Evolutionary conservation across 1,140 invertebrate genomes (phyloP).

Genomic region (Solenopsis fugax): DNA sequence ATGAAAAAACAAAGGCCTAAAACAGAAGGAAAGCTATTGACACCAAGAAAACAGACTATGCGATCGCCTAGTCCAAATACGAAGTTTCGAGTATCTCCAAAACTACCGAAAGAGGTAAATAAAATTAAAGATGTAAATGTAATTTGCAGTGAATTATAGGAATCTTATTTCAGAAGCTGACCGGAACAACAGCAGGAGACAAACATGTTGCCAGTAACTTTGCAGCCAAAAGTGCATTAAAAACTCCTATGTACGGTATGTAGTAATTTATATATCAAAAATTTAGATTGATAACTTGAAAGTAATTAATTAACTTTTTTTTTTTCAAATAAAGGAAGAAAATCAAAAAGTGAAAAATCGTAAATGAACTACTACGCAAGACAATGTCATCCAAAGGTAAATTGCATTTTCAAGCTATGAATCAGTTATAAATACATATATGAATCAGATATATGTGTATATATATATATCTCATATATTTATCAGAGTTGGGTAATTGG

Average conservation of each 20-base stretch:
- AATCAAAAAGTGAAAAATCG: slow-evolving; percentile 17
- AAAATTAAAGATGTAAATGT: background rate
- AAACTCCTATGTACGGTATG: slow-evolving; percentile 49
- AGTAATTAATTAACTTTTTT: background rate
- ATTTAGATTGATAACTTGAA: background rate
- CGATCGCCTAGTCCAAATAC: background rate
- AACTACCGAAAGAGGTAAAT: slow-evolving; percentile 45
- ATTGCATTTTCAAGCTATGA: background rate
- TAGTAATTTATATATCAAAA: background rate
- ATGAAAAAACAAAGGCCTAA: slow-evolving; percentile 67
- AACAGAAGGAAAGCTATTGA: slow-evolving; percentile 43
- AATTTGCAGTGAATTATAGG: background rate
- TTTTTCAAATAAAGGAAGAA: slow-evolving; percentile 58
- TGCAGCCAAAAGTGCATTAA: slow-evolving; percentile 61
- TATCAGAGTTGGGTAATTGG: too few species aligned
- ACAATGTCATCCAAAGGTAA: slow-evolving; percentile 65
- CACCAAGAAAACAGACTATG: slow-evolving; percentile 8
- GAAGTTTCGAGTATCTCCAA: slow-evolving; percentile 54
- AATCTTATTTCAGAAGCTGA: slow-evolving; percentile 28
- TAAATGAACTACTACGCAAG: slow-evolving; percentile 56
- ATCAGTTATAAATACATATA: background rate
- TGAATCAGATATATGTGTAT: background rate
- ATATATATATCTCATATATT: background rate
- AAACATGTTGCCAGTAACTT: slow-evolving; percentile 19
- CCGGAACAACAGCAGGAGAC: background rate